phyloP scores from a whole-genome alignment of 2,113 vertebrate species.

The Xenopus laevis region DNA sequence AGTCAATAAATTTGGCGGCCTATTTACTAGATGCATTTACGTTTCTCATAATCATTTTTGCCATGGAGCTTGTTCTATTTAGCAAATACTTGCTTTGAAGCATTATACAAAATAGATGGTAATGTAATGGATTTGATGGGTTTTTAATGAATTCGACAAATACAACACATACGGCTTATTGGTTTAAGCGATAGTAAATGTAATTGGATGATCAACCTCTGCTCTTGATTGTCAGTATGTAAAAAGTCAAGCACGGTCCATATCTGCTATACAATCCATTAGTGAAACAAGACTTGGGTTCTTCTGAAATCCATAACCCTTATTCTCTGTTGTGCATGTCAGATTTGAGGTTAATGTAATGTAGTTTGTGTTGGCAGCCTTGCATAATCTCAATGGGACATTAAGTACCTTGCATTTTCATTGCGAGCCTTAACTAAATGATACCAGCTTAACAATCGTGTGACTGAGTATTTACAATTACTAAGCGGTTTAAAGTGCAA shows the following conservation, averaged over 20 bases:
- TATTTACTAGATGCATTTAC: too few relatives aligned
- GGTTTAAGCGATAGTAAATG: conserved; percentile 22
- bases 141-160: conserved; percentile 39
- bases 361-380: conserved; percentile 36
- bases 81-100: not conserved
- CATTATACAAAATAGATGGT: not conserved
- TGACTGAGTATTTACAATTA: conserved; percentile 44
- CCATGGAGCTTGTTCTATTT: not conserved
- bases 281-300: conserved; percentile 38
- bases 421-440: conserved; percentile 43
- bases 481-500: conserved; percentile 43
- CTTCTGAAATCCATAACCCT: conserved; percentile 31
- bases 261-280: conserved; percentile 29
- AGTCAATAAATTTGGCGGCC: too few relatives aligned
- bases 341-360: conserved; percentile 36
- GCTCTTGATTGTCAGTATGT: conserved; percentile 28
- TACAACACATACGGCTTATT: conserved; percentile 20
- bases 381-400: conserved; percentile 43
- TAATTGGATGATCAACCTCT: conserved; percentile 42
- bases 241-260: conserved; percentile 15
- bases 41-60: too few relatives aligned
- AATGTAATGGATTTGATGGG: conserved; percentile 21
- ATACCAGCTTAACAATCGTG: conserved; percentile 42
- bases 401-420: conserved; percentile 45
- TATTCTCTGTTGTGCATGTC: conserved; percentile 20